These are phyloP conservation scores for Bombyx mandarina DNA, from an alignment of 1,140 invertebrate genomes.

Conservation along the genomic window DNA sequence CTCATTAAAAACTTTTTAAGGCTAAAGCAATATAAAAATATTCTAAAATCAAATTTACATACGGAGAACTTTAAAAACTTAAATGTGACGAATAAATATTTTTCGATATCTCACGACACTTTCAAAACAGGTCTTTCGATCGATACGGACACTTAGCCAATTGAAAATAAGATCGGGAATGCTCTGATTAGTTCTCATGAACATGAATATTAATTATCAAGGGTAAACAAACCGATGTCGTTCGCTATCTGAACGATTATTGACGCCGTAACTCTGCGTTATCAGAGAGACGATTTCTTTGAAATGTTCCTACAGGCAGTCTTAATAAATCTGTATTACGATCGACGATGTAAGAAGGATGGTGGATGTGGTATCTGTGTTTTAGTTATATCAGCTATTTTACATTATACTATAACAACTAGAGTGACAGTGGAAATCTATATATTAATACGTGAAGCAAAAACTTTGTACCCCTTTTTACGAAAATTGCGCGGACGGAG, in stretches of 20 bases:
- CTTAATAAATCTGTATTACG: conserved; percentile 5
- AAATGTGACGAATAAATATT: background rate
- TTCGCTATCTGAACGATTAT: conserved; percentile 4
- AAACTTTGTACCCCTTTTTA: too few relatives aligned
- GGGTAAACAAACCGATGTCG: conserved; percentile 1
- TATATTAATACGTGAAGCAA: too few relatives aligned
- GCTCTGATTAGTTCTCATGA: background rate
- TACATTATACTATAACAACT: background rate
- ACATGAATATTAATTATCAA: background rate
- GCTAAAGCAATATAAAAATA: too few relatives aligned
- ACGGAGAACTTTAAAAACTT: too few relatives aligned
- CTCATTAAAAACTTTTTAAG: too few relatives aligned
- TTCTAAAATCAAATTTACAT: too few relatives aligned
- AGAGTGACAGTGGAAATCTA: too few relatives aligned
- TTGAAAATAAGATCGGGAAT: background rate
- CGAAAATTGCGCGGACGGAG: too few relatives aligned
- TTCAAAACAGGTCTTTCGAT: background rate
- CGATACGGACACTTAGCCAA: background rate
- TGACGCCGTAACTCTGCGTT: conserved; percentile 5
- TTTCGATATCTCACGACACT: background rate
- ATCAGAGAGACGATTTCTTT: conserved; percentile 4
- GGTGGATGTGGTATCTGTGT: background rate
- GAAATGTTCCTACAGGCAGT: conserved; percentile 3
- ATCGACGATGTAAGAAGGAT: background rate
- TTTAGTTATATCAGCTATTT: background rate